Percentiles rank a stretch among this genome's conserved stretches.
These are phyloP conservation scores for Ischnus inquisitorius DNA, from an alignment of 2,888 invertebrate species.

Conservation along the genomic window DNA sequence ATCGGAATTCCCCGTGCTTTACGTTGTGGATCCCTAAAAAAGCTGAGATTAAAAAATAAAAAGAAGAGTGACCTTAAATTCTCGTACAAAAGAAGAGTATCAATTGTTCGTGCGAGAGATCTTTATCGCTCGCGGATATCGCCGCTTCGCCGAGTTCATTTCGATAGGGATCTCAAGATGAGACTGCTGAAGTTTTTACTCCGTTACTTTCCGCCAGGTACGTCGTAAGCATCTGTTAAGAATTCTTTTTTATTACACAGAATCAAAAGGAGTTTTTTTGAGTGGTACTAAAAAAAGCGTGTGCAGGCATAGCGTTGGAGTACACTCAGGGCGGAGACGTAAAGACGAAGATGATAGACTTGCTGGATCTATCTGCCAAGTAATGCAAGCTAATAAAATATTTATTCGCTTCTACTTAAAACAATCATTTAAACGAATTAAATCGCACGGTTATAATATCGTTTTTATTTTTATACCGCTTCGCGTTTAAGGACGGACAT, in stretches of 20 bases:
- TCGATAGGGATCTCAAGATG: conserved; percentile 85
- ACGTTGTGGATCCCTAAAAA: neutral
- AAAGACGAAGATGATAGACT: conserved; percentile 89
- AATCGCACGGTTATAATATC: conserved; percentile 7
- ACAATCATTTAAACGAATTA: conserved; percentile 24
- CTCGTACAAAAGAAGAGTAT: conserved; percentile 10
- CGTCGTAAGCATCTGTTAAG: conserved; percentile 49
- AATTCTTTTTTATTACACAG: conserved; percentile 11
- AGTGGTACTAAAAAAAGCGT: conserved; percentile 31
- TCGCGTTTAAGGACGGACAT: conserved; percentile 86
- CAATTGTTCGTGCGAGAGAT: conserved; percentile 14
- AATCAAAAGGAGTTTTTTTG: conserved; percentile 9
- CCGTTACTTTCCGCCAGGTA: conserved; percentile 91
- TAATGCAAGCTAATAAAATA: conserved; percentile 82
- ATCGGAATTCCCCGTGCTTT: conserved; percentile 35
- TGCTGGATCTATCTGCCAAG: conserved; percentile 88
- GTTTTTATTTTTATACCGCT: conserved; percentile 4
- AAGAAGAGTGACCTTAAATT: conserved; percentile 23
- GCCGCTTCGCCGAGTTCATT: conserved; percentile 6
- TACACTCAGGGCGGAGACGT: conserved; percentile 87
- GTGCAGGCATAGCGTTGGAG: conserved; percentile 88
- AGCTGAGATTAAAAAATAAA: neutral
- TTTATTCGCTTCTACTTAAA: conserved; percentile 36
- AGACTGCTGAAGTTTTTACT: conserved; percentile 90
- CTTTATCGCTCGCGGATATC: neutral